Conservation (phyloP, 1,140 invertebrate species). For the Ostrea denselamellosa region DNA sequence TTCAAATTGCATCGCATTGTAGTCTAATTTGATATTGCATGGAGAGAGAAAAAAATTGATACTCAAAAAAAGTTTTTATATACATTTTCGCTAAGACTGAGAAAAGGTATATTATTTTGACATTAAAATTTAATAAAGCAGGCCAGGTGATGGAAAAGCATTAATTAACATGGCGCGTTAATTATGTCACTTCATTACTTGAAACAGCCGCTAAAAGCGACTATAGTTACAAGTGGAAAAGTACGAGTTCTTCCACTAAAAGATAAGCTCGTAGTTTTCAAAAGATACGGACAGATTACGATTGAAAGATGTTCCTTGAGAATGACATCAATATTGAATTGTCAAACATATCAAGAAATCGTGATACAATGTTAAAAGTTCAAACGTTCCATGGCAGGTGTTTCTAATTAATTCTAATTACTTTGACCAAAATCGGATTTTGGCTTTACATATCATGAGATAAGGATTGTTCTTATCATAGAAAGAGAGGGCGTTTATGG, state of each 20-base stretch:
- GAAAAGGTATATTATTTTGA: no score
- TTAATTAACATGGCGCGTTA: not conserved
- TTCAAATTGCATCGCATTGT: no score
- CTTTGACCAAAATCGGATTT: not conserved
- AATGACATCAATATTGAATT: not conserved
- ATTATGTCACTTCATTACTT: not conserved
- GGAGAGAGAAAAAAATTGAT: no score
- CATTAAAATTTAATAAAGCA: not conserved
- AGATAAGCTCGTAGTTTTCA: not conserved
- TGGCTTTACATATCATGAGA: not conserved
- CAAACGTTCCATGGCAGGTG: not conserved
- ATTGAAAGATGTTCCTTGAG: not conserved
- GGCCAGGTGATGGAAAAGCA: not conserved
- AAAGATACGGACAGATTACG: not conserved
- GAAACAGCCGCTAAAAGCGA: not conserved
- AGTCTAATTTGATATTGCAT: no score
- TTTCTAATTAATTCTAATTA: slow-evolving; percentile 23
- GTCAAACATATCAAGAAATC: not conserved
- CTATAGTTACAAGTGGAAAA: not conserved
- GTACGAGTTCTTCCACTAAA: not conserved
- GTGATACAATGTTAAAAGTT: not conserved
- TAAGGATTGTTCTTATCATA: not conserved
- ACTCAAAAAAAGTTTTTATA: no score
- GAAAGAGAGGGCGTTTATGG: not conserved
- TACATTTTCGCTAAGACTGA: no score